Base-by-base conservation (phyloP, 2,113 vertebrate species). In the Odontesthes bonariensis region DNA sequence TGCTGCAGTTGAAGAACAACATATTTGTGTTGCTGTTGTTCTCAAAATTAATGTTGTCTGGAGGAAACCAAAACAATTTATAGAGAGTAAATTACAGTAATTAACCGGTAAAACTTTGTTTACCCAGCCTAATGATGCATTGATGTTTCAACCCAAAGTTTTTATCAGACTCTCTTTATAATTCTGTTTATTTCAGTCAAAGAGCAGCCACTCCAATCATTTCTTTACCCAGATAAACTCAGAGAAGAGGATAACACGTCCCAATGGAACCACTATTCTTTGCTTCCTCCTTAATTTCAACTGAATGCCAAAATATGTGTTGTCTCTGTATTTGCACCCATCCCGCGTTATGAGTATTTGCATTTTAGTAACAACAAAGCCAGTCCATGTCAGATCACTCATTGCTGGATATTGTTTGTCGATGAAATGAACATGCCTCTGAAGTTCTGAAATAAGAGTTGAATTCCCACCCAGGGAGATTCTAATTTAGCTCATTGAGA, bases 321-420 rank as follows among this genome's bases (percentile, higher is more conserved):
- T 88, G 71, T 67, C 79, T 93, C 70, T 89, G 85, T 90, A 79
- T 84, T 77, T 79, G 81, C 61, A 73, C 72, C 67, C 84, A 65
- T 88, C 81, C 84, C 75, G 77, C 83, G 77, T 83, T 70, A 55
- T 31, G 61, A 55, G 74, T 79, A 93, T 92, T 92, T 93, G 89
- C 92, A 93, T 93, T 91, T 92, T 81, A 83, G 79, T 88, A 91
- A 94, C 91, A 94, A 93, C 93, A 93, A 93, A 94, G 92, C 70
- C 85, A 75, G 89, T 82, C 61, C 73, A 88, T 90, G 89, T 94
- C 90, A 87, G 86, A 92, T 88, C 83, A 89, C 71, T 89, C 86
- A 91, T 90, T 82, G 87, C 70, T 83, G 75, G 78, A 77, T 88
- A 78, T 82, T 91, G 84, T 88, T 91, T 89, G 82, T 62, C 75